These are phyloP conservation scores for Umimayanthus kanabou DNA, from an alignment of 92 coral and sea anemone genomes.

Conservation along the genomic window DNA sequence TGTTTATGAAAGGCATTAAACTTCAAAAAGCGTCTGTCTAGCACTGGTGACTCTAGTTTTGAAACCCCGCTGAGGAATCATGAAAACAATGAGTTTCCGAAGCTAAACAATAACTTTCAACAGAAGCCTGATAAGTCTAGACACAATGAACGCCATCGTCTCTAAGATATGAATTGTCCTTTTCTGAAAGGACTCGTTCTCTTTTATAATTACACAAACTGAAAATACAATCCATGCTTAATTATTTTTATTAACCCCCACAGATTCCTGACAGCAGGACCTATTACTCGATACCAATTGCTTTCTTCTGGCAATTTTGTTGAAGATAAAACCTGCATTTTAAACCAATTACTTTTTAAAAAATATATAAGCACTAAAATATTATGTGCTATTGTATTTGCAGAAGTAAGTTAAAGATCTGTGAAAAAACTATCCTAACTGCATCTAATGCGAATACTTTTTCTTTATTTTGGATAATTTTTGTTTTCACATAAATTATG, in stretches of 20 bases:
- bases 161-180: not conserved
- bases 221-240: not conserved
- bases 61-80: not conserved
- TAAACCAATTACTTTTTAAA: not conserved
- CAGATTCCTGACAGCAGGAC: not conserved
- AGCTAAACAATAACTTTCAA: not conserved
- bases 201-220: not conserved
- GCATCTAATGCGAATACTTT: not conserved
- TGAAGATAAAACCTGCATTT: not conserved
- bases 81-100: not conserved
- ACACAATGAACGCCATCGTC: not conserved
- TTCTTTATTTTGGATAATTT: not conserved
- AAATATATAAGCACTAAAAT: not conserved
- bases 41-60: not conserved
- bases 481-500: not conserved
- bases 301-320: not conserved
- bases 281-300: not conserved
- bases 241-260: conserved; percentile 28
- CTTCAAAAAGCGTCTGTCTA: conserved; percentile 32
- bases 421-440: too few relatives aligned
- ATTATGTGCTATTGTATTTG: not conserved
- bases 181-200: not conserved
- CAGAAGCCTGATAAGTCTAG: not conserved
- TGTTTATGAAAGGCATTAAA: conserved; percentile 25
- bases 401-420: too few relatives aligned